Conservation (phyloP, 2,113 vertebrate genomes). For the Gyps fulvus region DNA sequence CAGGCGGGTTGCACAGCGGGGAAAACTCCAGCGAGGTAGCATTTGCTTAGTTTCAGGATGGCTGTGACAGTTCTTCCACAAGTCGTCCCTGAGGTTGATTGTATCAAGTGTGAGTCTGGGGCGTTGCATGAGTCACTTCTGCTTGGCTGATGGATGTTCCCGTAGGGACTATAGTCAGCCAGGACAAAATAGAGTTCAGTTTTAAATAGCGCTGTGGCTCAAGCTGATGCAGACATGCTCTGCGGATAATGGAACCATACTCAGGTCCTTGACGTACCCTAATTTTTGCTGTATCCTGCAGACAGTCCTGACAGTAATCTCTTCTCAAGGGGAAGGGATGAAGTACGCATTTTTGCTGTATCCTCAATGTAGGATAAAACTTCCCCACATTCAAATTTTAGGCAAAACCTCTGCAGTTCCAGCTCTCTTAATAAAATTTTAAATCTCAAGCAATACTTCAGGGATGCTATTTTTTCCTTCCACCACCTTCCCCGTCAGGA, state of each 20-base stretch:
- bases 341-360: not conserved
- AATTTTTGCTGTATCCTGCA: not conserved
- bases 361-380: not conserved
- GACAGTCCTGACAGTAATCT: not conserved
- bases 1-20: not conserved
- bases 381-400: not conserved
- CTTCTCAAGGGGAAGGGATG: not conserved
- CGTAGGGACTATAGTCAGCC: not conserved
- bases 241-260: not conserved
- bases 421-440: not conserved
- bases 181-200: not conserved
- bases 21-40: not conserved
- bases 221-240: not conserved
- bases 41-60: not conserved
- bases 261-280: not conserved
- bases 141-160: not conserved
- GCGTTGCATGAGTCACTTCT: not conserved
- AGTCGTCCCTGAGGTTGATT: not conserved
- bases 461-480: not conserved
- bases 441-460: not conserved
- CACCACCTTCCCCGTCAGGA: not conserved
- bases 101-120: not conserved
- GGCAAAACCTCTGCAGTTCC: not conserved
- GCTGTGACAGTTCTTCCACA: not conserved
- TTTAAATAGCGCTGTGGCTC: not conserved